Evolutionary conservation across 2,888 invertebrate genomes (phyloP).

Genomic region (Aphodius granarius): DNA sequence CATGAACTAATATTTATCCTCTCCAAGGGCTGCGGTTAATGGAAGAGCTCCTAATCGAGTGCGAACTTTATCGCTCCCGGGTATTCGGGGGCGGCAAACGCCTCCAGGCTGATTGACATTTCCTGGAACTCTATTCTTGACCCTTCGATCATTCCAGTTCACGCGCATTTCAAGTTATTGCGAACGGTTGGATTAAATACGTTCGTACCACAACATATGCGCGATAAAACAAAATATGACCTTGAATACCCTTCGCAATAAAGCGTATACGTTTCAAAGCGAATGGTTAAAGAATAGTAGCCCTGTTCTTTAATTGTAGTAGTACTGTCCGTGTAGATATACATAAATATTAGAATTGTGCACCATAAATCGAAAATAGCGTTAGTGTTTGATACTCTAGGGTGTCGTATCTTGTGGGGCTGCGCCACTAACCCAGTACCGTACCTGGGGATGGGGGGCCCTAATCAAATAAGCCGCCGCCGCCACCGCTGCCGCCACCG

Average conservation of each 20-base stretch:
- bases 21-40: conserved; percentile 7
- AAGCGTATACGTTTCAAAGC: too few relatives aligned
- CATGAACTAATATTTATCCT: conserved; percentile 1
- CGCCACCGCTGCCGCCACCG: too few relatives aligned
- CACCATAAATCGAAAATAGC: conserved; percentile 23
- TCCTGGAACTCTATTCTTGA: background rate
- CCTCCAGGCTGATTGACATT: background rate
- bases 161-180: too few relatives aligned
- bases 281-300: too few relatives aligned
- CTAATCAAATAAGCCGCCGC: conserved; percentile 44
- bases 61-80: conserved; percentile 17
- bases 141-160: background rate
- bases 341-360: conserved; percentile 17
- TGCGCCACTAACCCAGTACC: conserved; percentile 27
- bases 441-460: conserved; percentile 39
- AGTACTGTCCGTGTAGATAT: background rate
- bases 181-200: too few relatives aligned
- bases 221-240: too few relatives aligned
- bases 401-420: conserved; percentile 19
- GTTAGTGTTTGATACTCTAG: conserved; percentile 18
- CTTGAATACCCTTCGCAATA: too few relatives aligned
- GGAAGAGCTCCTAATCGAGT: conserved; percentile 4
- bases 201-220: too few relatives aligned
- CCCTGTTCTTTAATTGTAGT: too few relatives aligned
- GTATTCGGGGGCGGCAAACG: background rate